A percentile compares a stretch with the other conserved stretches of the same genome.
These are phyloP conservation scores for Casuarius casuarius DNA, from an alignment of 2,113 vertebrate genomes.

Conservation along the genomic window DNA sequence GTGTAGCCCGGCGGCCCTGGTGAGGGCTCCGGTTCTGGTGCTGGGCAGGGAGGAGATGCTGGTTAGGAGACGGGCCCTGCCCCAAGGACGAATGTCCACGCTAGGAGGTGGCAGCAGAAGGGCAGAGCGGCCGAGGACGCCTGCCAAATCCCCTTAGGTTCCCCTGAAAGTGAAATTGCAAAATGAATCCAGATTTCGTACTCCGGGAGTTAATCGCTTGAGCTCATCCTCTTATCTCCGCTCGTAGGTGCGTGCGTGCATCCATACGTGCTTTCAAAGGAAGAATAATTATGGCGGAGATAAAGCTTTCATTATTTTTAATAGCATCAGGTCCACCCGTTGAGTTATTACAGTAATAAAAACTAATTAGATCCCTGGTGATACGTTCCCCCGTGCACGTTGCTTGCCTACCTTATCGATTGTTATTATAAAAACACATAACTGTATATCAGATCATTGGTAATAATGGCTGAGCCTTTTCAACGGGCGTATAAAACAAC, in stretches of 20 bases:
- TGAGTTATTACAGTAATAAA: slow-evolving; percentile 42
- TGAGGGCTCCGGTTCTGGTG: neutral
- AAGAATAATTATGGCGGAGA: neutral
- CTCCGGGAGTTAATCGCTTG: neutral
- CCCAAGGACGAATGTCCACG: accelerated
- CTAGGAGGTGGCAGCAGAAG: neutral
- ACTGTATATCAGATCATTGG: neutral
- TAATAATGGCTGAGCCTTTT: neutral
- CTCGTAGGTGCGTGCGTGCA: neutral
- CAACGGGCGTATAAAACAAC: accelerated
- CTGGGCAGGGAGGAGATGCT: neutral
- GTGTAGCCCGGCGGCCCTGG: neutral
- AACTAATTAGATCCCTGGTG: slow-evolving; percentile 45
- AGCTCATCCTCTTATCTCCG: neutral
- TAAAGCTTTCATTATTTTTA: slow-evolving; percentile 42
- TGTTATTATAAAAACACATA: neutral
- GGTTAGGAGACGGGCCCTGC: neutral
- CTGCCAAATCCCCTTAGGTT: accelerated
- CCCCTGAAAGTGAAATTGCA: neutral
- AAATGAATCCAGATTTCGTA: neutral
- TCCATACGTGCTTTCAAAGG: neutral
- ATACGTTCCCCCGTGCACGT: neutral
- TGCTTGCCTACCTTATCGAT: neutral
- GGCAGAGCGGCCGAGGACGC: neutral
- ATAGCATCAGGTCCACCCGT: neutral